These are phyloP conservation scores for Busseola fusca DNA, from an alignment of 2,888 invertebrate species.

Conservation along the genomic window DNA sequence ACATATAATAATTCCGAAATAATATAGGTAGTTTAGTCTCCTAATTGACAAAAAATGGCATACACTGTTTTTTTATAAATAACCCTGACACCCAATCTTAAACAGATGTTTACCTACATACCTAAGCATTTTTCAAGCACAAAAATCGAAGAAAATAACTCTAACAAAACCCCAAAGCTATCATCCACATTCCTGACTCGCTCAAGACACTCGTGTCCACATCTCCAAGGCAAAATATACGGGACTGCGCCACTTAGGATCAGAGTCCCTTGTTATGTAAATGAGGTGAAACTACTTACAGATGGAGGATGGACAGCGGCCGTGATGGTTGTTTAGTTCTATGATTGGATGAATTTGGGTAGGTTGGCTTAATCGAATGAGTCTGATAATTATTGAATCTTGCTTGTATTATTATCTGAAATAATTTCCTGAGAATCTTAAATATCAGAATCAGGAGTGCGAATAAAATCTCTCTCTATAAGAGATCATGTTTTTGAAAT, in stretches of 20 bases:
- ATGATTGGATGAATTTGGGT: conserved; percentile 5
- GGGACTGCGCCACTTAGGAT: conserved; percentile 46
- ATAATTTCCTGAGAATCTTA: neutral
- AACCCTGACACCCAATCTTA: neutral
- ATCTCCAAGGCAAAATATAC: conserved; percentile 65
- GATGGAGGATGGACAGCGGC: conserved; percentile 22
- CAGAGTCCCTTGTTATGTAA: conserved; percentile 69
- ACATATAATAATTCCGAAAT: neutral
- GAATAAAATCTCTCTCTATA: neutral
- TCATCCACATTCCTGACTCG: conserved; percentile 53
- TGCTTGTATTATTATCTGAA: neutral
- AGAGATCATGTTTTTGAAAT: neutral
- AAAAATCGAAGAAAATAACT: conserved; percentile 23
- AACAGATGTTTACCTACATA: neutral
- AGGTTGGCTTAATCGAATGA: neutral
- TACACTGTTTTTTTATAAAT: neutral
- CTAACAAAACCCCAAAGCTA: conserved; percentile 27
- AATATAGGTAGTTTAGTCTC: neutral
- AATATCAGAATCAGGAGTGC: neutral
- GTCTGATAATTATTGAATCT: neutral
- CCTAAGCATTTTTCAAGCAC: neutral
- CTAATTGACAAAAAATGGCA: neutral
- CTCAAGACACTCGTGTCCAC: conserved; percentile 36
- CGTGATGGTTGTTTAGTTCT: conserved; percentile 26
- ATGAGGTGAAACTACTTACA: conserved; percentile 67